Evolutionary conservation across 2,888 invertebrate genomes (phyloP), one percentile per base, ranked within the genome.

Genomic region (Thereva nobilitata): DNA sequence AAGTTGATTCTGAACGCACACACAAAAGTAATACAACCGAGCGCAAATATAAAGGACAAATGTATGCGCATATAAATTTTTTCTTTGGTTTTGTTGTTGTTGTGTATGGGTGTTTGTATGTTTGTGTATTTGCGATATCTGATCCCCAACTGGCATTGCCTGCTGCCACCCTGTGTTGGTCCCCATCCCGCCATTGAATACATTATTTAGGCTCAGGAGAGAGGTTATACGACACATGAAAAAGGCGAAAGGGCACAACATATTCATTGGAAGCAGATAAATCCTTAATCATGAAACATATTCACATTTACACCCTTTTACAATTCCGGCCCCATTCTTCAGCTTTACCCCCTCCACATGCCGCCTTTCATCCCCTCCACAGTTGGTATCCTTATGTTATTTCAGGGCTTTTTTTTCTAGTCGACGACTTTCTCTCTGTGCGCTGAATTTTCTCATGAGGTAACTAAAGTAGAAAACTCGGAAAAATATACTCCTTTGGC

Each of bases 251-350:
- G 57, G 23, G 23, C 23, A 23, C 38, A 59, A 59, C 45, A 59
- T 59, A 59, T 59, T 59, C 57, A 59, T 47, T 38, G 35, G 57
- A 44, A 47, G 38, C 45, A 47, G 57, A 59, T 47, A 37, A 47
- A 38, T 59, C 57, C 57, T 59, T 59, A 59, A 59, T 59, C 57
- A 47, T 47, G 47, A 38, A 47, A 10, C 57, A 59, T 47, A 59
- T 45, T 59, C 57, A 59, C 47, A 47, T 59, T 47, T 45, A 8
- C 57, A 59, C 57, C 47, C 57, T 37, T 59, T 47, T 8, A 41
- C 38, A 37, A 44, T 23, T 23, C 23, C 23, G 23, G 23, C 23
- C 23, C 23, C 23, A 23, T 23, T 23, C 23, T 23, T 23, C 23
- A 23, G 23, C 23, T 23, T 23, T 23, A 3, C 38, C 57, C 35